Evolutionary conservation across 92 coral and sea anemone species (phyloP).

Genomic region (Meandrina meandrites): DNA sequence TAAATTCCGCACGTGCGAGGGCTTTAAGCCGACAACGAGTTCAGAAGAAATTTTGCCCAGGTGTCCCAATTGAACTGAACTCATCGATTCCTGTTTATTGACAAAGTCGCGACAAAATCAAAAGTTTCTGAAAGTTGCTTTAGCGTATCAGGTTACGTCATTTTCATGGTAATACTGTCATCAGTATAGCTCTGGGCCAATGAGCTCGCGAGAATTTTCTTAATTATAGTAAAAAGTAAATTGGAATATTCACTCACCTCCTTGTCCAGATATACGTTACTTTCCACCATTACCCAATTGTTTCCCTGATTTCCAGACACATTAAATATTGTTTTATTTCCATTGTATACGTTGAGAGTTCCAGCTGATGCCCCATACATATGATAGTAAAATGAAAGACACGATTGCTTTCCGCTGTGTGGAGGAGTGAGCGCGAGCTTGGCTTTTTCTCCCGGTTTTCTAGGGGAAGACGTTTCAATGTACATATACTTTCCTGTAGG

Average conservation of each 20-base stretch:
- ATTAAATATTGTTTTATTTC: neutral
- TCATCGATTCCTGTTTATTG: too few species aligned
- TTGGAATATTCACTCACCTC: neutral
- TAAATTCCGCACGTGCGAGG: too few species aligned
- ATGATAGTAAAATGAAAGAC: conserved; percentile 22
- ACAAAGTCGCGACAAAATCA: too few species aligned
- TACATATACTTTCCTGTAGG: conserved; percentile 8
- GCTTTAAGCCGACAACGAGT: too few species aligned
- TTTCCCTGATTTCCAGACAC: conserved; percentile 6
- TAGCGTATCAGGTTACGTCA: too few species aligned
- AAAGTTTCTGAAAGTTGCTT: too few species aligned
- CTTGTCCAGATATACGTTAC: neutral
- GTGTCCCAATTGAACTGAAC: too few species aligned
- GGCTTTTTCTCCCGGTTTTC: conserved; percentile 22
- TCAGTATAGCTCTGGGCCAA: too few species aligned
- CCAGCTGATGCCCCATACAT: conserved; percentile 24
- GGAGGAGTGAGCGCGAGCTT: conserved; percentile 2
- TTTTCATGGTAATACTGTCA: too few species aligned
- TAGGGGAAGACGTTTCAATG: conserved; percentile 18
- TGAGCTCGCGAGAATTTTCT: too few species aligned
- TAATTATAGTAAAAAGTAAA: neutral
- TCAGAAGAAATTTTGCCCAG: too few species aligned
- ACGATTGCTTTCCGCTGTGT: neutral
- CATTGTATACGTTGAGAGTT: conserved; percentile 13
- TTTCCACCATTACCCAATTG: conserved; percentile 8